A percentile compares a stretch with the other conserved stretches of the same genome.
Evolutionary conservation across 2,797 vertebrate species (phyloP).

Genomic region (Acropternis orthonyx): DNA sequence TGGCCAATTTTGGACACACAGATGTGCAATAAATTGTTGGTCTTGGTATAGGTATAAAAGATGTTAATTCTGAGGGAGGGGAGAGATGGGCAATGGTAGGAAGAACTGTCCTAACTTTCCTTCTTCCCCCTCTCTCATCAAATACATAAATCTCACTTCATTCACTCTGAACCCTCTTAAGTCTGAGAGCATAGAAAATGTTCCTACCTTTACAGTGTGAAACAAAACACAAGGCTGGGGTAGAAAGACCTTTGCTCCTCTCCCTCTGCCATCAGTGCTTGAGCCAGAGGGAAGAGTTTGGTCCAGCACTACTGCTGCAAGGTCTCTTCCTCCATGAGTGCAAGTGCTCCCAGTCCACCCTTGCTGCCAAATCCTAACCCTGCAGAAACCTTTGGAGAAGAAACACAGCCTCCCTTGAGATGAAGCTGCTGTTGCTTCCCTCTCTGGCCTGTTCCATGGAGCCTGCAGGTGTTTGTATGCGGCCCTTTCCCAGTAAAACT

Average conservation of each 20-base stretch:
- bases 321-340: background rate
- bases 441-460: background rate
- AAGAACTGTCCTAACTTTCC: background rate
- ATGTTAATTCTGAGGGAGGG: background rate
- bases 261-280: background rate
- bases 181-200: background rate
- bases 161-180: background rate
- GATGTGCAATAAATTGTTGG: background rate
- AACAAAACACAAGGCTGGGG: background rate
- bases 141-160: background rate
- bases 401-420: background rate
- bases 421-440: background rate
- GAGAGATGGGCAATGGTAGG: background rate
- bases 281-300: background rate
- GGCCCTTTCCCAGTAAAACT: background rate
- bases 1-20: background rate
- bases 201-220: background rate
- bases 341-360: background rate
- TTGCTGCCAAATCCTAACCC: constrained; percentile 4
- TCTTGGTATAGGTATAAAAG: background rate
- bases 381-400: background rate
- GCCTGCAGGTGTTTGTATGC: constrained; percentile 42
- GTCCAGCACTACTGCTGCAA: background rate
- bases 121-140: background rate
- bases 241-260: background rate